Conservation (phyloP, 2,797 vertebrate genomes). For the Sebastiscus albofasciatus region DNA sequence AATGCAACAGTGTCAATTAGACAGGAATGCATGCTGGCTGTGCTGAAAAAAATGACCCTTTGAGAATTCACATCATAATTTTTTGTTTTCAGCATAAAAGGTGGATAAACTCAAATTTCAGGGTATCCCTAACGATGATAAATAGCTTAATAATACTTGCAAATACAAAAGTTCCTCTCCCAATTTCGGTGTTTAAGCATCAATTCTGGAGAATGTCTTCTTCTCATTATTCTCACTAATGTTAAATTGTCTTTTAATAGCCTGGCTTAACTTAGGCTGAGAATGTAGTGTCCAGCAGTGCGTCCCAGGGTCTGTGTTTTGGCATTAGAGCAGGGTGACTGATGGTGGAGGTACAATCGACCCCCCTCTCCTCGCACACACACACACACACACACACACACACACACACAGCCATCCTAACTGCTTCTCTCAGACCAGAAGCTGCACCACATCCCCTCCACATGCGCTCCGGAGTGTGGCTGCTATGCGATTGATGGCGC, state of each 20-base stretch:
- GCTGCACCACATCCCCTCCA: conserved; percentile 12
- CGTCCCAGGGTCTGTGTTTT: conserved; percentile 19
- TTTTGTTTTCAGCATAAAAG: conserved; percentile 5
- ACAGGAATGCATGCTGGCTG: not conserved
- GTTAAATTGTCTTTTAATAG: conserved; percentile 4
- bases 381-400: too few relatives aligned
- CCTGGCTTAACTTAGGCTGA: not conserved
- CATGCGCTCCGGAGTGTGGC: conserved; percentile 46
- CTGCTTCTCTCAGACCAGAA: conserved; percentile 14
- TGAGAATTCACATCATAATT: conserved; percentile 4
- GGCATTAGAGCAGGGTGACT: conserved; percentile 43
- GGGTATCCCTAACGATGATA: conserved; percentile 15
- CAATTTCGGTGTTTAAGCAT: conserved; percentile 20
- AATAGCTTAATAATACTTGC: conserved; percentile 24
- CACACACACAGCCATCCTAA: conserved; percentile 4
- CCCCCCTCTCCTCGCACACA: not conserved
- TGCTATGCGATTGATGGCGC: conserved; percentile 83
- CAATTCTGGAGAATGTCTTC: conserved; percentile 4
- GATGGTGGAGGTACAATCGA: conserved; percentile 37
- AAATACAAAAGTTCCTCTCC: conserved; percentile 23
- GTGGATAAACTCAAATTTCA: conserved; percentile 9
- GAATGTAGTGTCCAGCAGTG: conserved; percentile 15
- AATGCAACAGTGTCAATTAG: not conserved
- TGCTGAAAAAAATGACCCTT: not conserved
- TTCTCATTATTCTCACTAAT: conserved; percentile 15